Base-by-base conservation (phyloP, 2,888 invertebrate genomes). In the Drosophila peninsularis region DNA sequence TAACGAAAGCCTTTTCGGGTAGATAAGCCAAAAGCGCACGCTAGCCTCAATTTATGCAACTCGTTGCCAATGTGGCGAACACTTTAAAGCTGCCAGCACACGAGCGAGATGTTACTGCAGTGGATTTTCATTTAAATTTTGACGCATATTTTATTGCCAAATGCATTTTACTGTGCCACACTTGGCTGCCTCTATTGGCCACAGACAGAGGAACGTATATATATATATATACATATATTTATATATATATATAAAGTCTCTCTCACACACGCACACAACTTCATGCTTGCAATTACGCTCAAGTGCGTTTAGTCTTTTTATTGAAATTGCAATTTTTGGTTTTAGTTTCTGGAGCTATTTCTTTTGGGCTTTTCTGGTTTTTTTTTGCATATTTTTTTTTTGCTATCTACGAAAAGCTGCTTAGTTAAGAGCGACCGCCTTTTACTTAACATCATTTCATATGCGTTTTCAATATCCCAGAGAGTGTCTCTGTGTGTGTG, bases 201-300 rank as follows among this genome's bases (percentile, higher is more conserved):
- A 57, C 50, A 54, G 32, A 61, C 44, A 49, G 27, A 30, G 6
- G 19, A 5, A 50, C 19, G 7, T 34, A 11, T 3, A 24, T 19
- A 24, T 24, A 27, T 24, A 44, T 24, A 9, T 9, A 19, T 19
- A 14, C 1, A 19, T 9, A 39, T 24, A n/a, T 19, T 17, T 10
- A 39, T 13, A 19, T 27, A 10, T 2, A 19, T 11, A 36, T 30
- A 30, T 24, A 24, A n/a, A n/a, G n/a, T n/a, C n/a, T n/a, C 27
- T 44, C 45, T 49, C 32, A 57, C 27, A 60, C 13, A 14, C 19
- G 24, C 47, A 65, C 34, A 55, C 54, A 37, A 47, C 62, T 77
- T 65, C 56, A 69, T 82, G 80, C 69, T 62, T 72, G 78, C 88
- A 82, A 83, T 83, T 83, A 88, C 88, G 88, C 83, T 86, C 88